Evolutionary conservation across 2,888 invertebrate species (phyloP).

Genomic region (Clunio marinus): DNA sequence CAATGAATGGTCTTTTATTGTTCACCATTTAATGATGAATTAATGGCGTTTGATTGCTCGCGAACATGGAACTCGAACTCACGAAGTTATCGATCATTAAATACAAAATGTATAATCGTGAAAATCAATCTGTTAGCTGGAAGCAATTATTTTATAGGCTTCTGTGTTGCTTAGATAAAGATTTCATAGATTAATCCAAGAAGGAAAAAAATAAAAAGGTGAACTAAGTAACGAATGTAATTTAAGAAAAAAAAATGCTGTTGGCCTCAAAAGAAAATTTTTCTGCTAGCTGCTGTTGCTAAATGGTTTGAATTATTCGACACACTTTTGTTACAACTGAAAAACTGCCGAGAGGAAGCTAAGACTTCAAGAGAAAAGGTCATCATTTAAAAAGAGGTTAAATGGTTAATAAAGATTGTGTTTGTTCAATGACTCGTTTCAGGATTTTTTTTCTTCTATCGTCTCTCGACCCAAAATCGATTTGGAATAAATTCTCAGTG

Average conservation of each 20-base stretch:
- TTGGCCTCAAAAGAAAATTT: constrained; percentile 36
- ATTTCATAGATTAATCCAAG: not conserved
- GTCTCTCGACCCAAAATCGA: not conserved
- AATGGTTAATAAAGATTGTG: constrained; percentile 34
- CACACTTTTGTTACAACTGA: constrained; percentile 16
- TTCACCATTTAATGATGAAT: constrained; percentile 21
- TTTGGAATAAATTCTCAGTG: not conserved
- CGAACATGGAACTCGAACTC: constrained; percentile 1
- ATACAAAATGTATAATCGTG: constrained; percentile 6
- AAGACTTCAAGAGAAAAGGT: constrained; percentile 15
- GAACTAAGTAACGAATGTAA: constrained; percentile 17
- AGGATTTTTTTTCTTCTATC: not conserved
- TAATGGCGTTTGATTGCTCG: constrained; percentile 35
- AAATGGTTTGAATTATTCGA: constrained; percentile 1
- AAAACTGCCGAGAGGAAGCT: not conserved
- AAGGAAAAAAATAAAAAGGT: not conserved
- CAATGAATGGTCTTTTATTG: not conserved
- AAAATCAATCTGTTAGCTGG: constrained; percentile 26
- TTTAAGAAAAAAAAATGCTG: constrained; percentile 31
- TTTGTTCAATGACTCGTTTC: not conserved
- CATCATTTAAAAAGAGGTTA: constrained; percentile 37
- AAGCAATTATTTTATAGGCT: constrained; percentile 37
- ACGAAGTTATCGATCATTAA: constrained; percentile 24
- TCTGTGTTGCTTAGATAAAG: constrained; percentile 32
- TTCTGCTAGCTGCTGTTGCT: not conserved